phyloP scores from a whole-genome alignment of 2,797 vertebrate genomes.

The Lagorchestes hirsutus region DNA sequence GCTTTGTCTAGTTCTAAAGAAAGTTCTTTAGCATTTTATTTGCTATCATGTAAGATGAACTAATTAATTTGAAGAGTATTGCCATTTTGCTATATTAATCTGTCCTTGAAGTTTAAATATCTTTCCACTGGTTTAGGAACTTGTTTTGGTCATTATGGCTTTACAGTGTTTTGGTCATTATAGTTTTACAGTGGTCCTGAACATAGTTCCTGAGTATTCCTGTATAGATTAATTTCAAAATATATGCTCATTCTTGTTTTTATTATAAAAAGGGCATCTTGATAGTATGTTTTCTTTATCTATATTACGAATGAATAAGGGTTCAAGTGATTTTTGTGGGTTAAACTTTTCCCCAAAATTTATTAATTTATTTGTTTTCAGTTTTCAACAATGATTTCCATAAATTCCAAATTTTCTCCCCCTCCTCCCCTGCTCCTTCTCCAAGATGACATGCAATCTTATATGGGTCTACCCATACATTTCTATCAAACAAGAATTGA shows the following conservation, averaged over 20 bases:
- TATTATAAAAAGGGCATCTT: not conserved
- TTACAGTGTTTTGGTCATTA: not conserved
- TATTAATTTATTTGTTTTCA: too few species aligned
- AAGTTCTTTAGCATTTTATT: not conserved
- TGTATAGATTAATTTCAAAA: not conserved
- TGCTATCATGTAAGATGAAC: not conserved
- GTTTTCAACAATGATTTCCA: too few species aligned
- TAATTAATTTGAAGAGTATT: not conserved
- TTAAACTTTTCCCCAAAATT: not conserved
- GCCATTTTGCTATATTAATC: not conserved
- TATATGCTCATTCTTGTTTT: not conserved
- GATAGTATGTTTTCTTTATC: not conserved
- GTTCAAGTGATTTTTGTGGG: not conserved
- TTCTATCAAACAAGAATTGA: too few species aligned
- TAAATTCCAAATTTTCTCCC: too few species aligned
- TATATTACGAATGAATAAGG: not conserved
- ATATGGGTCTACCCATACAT: too few species aligned
- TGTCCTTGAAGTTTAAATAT: not conserved
- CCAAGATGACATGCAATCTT: too few species aligned
- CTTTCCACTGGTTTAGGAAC: not conserved
- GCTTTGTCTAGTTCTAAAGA: not conserved
- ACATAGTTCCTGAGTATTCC: not conserved
- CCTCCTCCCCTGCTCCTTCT: too few species aligned
- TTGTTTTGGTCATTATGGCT: not conserved
- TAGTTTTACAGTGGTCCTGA: too few species aligned